These are phyloP conservation scores for Gila robusta DNA, from an alignment of 2,797 vertebrate species.

Conservation along the genomic window DNA sequence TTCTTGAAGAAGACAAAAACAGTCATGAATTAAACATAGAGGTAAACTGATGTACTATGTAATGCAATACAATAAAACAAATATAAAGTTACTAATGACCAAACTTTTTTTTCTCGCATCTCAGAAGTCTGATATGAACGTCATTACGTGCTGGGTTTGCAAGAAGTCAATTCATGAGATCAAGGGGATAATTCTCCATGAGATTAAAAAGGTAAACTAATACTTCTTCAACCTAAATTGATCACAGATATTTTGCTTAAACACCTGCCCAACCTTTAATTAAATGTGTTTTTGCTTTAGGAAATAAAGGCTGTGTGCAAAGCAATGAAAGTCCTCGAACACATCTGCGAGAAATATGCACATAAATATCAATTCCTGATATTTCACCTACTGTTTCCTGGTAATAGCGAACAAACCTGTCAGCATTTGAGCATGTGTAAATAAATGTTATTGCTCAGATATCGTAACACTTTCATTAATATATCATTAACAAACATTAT, in stretches of 20 bases:
- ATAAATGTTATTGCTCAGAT: not conserved
- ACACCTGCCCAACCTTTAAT: not conserved
- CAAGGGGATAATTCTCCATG: not conserved
- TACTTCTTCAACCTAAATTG: not conserved
- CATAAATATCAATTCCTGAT: conserved; percentile 15
- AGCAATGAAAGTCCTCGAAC: not conserved
- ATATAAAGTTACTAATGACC: not conserved
- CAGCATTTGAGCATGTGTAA: conserved; percentile 17
- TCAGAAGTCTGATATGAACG: conserved; percentile 1
- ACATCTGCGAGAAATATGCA: conserved; percentile 4
- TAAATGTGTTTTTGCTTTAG: conserved; percentile 14
- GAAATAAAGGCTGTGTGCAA: conserved; percentile 41
- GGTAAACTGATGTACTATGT: not conserved
- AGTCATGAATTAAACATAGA: not conserved
- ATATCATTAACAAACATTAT: too few relatives aligned
- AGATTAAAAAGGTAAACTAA: conserved; percentile 40
- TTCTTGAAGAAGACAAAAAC: not conserved
- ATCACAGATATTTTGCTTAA: not conserved
- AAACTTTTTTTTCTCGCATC: not conserved
- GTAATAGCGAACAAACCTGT: conserved; percentile 15
- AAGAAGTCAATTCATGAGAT: conserved; percentile 4
- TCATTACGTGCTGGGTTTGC: conserved; percentile 37
- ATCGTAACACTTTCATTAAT: too few relatives aligned
- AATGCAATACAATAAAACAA: not conserved
- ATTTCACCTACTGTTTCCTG: conserved; percentile 19